A percentile compares a stretch with the other conserved stretches of the same genome.
These are phyloP conservation scores for Brachionus angularis DNA, from an alignment of 1,140 invertebrate species.

Conservation along the genomic window DNA sequence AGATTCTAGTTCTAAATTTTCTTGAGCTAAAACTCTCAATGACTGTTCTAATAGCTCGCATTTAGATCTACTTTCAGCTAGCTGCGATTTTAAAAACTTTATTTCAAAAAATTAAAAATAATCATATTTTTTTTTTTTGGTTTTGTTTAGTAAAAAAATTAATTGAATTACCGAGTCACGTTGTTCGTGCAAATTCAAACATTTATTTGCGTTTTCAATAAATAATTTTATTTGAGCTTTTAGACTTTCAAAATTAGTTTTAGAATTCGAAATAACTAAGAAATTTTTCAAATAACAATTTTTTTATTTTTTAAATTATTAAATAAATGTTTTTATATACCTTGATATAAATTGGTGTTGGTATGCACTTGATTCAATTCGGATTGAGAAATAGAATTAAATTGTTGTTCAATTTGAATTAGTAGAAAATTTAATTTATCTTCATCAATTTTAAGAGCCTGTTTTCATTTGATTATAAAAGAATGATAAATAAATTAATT, in stretches of 20 bases:
- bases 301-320: neutral
- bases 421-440: constrained; percentile 28
- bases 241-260: constrained; percentile 1
- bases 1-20: constrained; percentile 35
- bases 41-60: constrained; percentile 34
- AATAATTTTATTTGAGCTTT: constrained; percentile 27
- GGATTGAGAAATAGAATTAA: neutral
- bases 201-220: constrained; percentile 34
- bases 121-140: neutral
- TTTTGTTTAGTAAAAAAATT: no score
- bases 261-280: constrained; percentile 6
- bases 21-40: constrained; percentile 30
- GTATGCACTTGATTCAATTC: neutral
- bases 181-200: constrained; percentile 25
- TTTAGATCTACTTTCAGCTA: constrained; percentile 25
- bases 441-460: constrained; percentile 21
- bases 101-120: neutral
- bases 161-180: constrained; percentile 13
- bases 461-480: no score
- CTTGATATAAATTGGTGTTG: neutral
- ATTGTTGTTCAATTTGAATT: constrained; percentile 12
- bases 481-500: neutral
- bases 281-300: neutral
- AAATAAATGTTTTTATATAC: no score
- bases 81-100: neutral